Percentiles rank a stretch among this genome's conserved stretches.
Conservation (phyloP, 2,113 vertebrate species). For the Periophthalmus modestus region DNA sequence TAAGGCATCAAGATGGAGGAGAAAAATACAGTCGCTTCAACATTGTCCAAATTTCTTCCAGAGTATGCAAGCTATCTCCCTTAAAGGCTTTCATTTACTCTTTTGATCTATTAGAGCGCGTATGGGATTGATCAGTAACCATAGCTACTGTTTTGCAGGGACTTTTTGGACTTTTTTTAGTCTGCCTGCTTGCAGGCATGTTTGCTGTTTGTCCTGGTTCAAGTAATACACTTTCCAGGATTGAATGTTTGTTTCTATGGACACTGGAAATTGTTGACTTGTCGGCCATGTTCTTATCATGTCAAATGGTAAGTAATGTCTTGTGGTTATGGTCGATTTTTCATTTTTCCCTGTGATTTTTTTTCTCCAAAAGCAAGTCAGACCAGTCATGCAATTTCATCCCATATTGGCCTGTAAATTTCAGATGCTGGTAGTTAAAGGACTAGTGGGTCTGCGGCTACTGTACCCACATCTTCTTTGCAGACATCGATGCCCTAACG, state of each 20-base stretch:
- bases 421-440: conserved; percentile 55
- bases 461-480: conserved; percentile 50
- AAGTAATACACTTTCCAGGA: conserved; percentile 24
- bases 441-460: conserved; percentile 48
- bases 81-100: conserved; percentile 28
- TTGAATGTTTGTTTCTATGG: conserved; percentile 34
- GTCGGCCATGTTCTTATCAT: conserved; percentile 57
- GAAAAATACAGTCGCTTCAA: conserved; percentile 25
- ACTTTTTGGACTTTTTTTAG: conserved; percentile 23
- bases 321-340: conserved; percentile 56
- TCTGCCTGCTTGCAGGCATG: conserved; percentile 13
- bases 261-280: conserved; percentile 34
- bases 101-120: conserved; percentile 37
- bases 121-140: conserved; percentile 58
- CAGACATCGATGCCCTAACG: conserved; percentile 27
- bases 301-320: conserved; percentile 62
- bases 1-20: conserved; percentile 23
- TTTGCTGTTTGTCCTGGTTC: conserved; percentile 50
- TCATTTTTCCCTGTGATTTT: conserved; percentile 51
- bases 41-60: conserved; percentile 35
- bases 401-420: conserved; percentile 43
- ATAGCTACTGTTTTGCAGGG: conserved; percentile 57
- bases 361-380: conserved; percentile 50
- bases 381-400: conserved; percentile 57
- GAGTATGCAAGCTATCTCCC: conserved; percentile 16